Evolutionary conservation across 1,140 invertebrate genomes (phyloP).

Genomic region (Microplitis demolitor): DNA sequence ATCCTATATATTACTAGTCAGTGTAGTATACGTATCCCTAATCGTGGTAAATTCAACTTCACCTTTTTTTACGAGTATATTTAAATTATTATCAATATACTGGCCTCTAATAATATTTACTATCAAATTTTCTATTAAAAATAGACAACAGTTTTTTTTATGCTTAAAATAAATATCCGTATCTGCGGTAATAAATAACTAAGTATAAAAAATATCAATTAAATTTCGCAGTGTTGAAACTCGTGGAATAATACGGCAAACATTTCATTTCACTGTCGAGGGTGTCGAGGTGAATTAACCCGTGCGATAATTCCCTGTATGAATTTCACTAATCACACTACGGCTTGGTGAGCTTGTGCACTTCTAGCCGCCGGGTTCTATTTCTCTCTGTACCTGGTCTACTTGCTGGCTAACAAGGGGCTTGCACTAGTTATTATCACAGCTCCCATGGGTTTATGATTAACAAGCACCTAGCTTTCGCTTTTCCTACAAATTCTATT

Average conservation of each 20-base stretch:
- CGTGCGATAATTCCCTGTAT: constrained; percentile 26
- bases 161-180: too few relatives aligned
- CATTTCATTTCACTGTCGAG: not conserved
- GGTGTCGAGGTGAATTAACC: constrained; percentile 19
- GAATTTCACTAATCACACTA: constrained; percentile 32
- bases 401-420: not conserved
- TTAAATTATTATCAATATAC: too few relatives aligned
- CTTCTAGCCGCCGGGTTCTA: not conserved
- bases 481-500: too few relatives aligned
- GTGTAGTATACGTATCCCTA: too few relatives aligned
- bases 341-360: constrained; percentile 7
- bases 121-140: too few relatives aligned
- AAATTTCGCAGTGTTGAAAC: not conserved
- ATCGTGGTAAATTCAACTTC: too few relatives aligned
- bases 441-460: constrained; percentile 14
- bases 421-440: constrained; percentile 31
- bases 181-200: too few relatives aligned
- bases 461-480: not conserved
- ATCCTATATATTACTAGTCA: too few relatives aligned
- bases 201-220: too few relatives aligned
- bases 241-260: not conserved
- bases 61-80: too few relatives aligned
- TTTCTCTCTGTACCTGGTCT: constrained; percentile 4
- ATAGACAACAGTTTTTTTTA: too few relatives aligned
- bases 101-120: too few relatives aligned